phyloP scores from a whole-genome alignment of 2,113 vertebrate species.

The Calypte anna region DNA sequence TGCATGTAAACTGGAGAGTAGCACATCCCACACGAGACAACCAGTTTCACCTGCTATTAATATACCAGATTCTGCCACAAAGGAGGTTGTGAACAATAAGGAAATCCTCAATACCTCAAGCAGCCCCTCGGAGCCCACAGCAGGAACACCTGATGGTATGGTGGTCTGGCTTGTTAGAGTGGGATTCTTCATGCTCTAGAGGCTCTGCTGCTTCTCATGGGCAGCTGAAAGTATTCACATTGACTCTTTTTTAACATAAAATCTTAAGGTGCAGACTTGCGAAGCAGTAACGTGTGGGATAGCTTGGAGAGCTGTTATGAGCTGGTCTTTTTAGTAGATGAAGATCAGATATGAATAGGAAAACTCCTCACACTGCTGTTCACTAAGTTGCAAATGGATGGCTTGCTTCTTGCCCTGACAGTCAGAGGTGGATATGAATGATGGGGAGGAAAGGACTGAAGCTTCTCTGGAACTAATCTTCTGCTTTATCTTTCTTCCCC shows the following conservation, averaged over 20 bases:
- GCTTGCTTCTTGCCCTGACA: not conserved
- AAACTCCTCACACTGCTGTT: not conserved
- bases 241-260: not conserved
- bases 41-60: conserved; percentile 59
- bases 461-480: not conserved
- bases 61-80: conserved; percentile 72
- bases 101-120: conserved; percentile 70
- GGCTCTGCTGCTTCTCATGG: not conserved
- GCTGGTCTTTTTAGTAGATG: not conserved
- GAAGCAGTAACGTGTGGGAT: not conserved
- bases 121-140: conserved; percentile 71
- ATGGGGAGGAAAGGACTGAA: not conserved
- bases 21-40: conserved; percentile 20
- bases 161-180: not conserved
- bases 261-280: not conserved
- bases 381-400: not conserved
- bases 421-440: not conserved
- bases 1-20: conserved; percentile 57
- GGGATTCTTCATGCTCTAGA: not conserved
- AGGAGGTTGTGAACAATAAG: conserved; percentile 69
- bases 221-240: not conserved
- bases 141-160: conserved; percentile 85
- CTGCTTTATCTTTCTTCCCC: not conserved
- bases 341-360: not conserved
- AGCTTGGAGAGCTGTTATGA: not conserved